Evolutionary conservation across 2,113 vertebrate species (phyloP).

Genomic region (Albula goreensis): DNA sequence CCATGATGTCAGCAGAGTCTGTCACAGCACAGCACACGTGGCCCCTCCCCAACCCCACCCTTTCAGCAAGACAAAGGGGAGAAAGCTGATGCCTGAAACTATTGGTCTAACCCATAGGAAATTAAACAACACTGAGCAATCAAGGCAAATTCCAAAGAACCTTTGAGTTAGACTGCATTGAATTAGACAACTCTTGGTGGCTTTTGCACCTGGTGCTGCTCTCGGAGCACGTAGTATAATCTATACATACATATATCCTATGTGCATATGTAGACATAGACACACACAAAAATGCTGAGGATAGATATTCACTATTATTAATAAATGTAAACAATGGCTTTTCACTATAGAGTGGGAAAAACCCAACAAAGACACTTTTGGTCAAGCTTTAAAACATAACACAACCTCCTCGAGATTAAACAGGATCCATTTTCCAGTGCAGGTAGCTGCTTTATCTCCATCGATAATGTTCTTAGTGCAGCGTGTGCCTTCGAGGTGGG

Average conservation of each 20-base stretch:
- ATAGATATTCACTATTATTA: background rate
- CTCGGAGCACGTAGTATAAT: background rate
- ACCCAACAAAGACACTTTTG: background rate
- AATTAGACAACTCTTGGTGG: no score
- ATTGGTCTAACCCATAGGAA: background rate
- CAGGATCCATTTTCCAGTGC: background rate
- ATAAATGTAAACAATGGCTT: background rate
- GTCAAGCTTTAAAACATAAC: background rate
- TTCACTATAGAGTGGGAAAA: background rate
- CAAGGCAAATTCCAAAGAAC: background rate
- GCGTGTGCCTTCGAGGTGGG: background rate
- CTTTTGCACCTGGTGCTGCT: background rate
- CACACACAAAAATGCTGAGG: background rate
- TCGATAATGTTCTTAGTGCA: constrained; percentile 15
- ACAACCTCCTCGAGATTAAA: background rate
- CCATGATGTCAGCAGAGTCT: background rate
- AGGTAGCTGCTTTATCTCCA: constrained; percentile 18
- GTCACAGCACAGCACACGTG: background rate
- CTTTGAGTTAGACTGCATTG: background rate
- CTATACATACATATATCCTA: background rate
- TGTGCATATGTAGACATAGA: background rate
- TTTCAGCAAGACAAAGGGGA: background rate
- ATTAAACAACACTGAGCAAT: background rate
- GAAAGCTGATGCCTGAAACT: background rate
- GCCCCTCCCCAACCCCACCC: background rate